Conservation (phyloP, 2,888 invertebrate genomes). For the Phlogophora meticulosa region DNA sequence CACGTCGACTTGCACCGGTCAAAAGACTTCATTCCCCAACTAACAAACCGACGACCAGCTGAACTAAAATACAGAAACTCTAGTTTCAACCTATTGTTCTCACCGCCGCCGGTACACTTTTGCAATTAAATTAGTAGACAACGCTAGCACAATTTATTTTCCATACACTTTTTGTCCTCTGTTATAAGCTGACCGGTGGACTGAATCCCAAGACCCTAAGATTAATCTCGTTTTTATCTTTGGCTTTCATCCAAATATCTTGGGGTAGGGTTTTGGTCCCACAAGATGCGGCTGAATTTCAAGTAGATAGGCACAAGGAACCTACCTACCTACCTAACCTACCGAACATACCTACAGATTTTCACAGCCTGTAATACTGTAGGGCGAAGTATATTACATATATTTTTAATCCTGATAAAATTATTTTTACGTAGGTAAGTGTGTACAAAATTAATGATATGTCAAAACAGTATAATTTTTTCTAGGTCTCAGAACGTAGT, state of each 20-base stretch:
- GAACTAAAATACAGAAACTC: background rate
- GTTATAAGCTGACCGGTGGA: background rate
- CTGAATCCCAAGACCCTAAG: background rate
- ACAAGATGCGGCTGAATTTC: background rate
- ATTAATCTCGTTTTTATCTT: slow-evolving; percentile 1
- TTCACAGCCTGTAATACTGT: background rate
- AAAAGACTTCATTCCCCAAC: background rate
- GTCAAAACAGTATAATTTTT: background rate
- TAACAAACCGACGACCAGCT: background rate
- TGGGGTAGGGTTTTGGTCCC: background rate
- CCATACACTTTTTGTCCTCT: too few relatives aligned
- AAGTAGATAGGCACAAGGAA: slow-evolving; percentile 3
- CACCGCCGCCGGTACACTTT: background rate
- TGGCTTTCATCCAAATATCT: background rate
- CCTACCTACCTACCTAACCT: too few relatives aligned
- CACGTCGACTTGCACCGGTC: background rate
- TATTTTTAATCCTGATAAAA: too few relatives aligned
- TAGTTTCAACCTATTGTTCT: background rate
- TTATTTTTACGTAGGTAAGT: too few relatives aligned
- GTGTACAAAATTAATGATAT: background rate
- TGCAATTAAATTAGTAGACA: background rate
- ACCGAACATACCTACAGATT: slow-evolving; percentile 8
- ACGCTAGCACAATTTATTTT: too few relatives aligned
- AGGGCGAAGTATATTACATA: background rate
- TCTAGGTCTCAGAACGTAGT: background rate